Percentiles rank a stretch among this genome's conserved stretches.
These are phyloP conservation scores for Zygogramma bicolorata DNA, from an alignment of 2,888 invertebrate genomes.

Conservation along the genomic window DNA sequence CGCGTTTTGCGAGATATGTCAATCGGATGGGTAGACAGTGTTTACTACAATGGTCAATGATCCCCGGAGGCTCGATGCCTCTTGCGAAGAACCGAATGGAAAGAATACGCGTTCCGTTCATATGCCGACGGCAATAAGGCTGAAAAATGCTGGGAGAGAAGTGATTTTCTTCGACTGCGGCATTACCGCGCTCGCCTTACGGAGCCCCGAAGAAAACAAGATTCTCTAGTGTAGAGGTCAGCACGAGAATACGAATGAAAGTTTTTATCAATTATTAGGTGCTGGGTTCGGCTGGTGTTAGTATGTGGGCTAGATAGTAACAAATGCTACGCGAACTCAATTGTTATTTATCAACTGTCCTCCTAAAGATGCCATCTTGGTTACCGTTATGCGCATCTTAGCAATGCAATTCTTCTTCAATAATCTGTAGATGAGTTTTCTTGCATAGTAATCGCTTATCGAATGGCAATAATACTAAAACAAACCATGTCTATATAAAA, in stretches of 20 bases:
- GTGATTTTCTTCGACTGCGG: background rate
- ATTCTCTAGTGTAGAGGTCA: slow-evolving; percentile 9
- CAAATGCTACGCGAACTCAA: no score
- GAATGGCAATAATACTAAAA: no score
- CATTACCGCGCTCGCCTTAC: background rate
- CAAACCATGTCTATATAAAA: no score
- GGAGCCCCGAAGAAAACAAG: slow-evolving; percentile 11
- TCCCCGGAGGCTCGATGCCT: background rate
- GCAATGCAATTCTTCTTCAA: no score
- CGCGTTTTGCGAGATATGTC: background rate
- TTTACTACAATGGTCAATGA: slow-evolving; percentile 12
- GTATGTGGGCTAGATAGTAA: background rate
- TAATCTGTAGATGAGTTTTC: no score
- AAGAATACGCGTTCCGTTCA: background rate
- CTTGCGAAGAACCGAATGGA: background rate
- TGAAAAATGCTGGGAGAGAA: slow-evolving; percentile 1
- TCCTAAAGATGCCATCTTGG: background rate
- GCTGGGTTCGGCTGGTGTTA: background rate
- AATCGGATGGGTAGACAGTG: background rate
- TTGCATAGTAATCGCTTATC: no score
- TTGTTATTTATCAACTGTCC: background rate
- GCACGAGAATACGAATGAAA: slow-evolving; percentile 19
- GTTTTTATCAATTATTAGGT: slow-evolving; percentile 5
- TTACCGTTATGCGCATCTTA: no score
- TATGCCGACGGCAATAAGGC: slow-evolving; percentile 1